Base-by-base conservation (phyloP, 2,113 vertebrate species). In the Paramisgurnus dabryanus region DNA sequence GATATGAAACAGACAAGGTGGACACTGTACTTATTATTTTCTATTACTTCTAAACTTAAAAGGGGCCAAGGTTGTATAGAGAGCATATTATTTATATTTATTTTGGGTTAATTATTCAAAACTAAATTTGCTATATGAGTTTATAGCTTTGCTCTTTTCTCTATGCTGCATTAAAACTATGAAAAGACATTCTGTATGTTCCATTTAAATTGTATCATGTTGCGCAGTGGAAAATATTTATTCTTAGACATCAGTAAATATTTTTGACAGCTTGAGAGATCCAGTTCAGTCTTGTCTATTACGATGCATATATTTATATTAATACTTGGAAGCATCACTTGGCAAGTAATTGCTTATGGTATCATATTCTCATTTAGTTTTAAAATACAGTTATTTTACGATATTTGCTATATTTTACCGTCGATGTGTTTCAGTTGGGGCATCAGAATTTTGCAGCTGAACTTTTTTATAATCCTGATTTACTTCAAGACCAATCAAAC, bases 161-260 rank as follows among this genome's bases (percentile, higher is more conserved):
- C 6, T 58, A 58, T 58, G 55, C 2, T 4, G 18, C 43, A 68
- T 68, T 22, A 27, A 47, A 22, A 47, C 43, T 18, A 10, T 12
- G 12, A 55, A 67, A 17, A 66, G 66, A 55, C 22, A 11, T 47
- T 43, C 15, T 61, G 68, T 5, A 64, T 55, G 39, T 55, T 65
- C 27, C 27, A 13, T 75, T 60, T 63, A 76, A 76, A 57, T 39
- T 17, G 18, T 50, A 50, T 76, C 80, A 22, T 68, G 27, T 76
- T 76, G 64, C 80, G 49, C 41, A 18, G 22, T 76, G 80, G 80
- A 81, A 70, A 76, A 76, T 76, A 49, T 57, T 69, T 81, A 76
- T 76, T 75, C 72, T 81, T 69, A 39, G 72, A 68, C 80, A 17
- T 50, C 8, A 18, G 66, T 50, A 69, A 55, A 68, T 67, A 58